Evolutionary conservation across 1,140 invertebrate species (phyloP).

Genomic region (Nasonia giraulti): DNA sequence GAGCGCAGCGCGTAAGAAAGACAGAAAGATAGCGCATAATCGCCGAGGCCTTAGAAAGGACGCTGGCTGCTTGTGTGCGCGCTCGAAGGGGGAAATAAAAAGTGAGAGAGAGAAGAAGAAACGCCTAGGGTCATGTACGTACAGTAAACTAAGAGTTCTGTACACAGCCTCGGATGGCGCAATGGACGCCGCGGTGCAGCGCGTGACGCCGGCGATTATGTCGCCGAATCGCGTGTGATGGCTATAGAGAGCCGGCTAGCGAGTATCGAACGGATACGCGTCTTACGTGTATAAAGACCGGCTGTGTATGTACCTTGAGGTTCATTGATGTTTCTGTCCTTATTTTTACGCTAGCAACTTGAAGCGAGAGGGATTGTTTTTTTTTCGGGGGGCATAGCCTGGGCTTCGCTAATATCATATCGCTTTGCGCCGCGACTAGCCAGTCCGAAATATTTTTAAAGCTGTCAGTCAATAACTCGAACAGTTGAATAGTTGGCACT

Average conservation of each 20-base stretch:
- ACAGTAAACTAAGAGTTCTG: background rate
- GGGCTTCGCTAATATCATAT: background rate
- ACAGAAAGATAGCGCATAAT: background rate
- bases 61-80: background rate
- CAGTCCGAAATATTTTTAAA: background rate
- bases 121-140: background rate
- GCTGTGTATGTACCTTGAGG: slow-evolving; percentile 24
- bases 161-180: background rate
- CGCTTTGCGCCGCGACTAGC: too few relatives aligned
- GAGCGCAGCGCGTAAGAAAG: background rate
- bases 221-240: background rate
- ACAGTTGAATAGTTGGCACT: background rate
- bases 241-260: too few relatives aligned
- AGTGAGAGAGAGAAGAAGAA: background rate
- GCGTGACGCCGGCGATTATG: slow-evolving; percentile 5
- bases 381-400: too few relatives aligned
- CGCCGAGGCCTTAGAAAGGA: slow-evolving; percentile 2
- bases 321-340: slow-evolving; percentile 27
- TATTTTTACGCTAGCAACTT: background rate
- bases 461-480: background rate
- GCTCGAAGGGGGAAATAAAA: background rate
- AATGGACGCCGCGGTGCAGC: background rate
- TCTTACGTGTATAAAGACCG: background rate
- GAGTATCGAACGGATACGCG: background rate
- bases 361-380: too few relatives aligned